Evolutionary conservation across 2,113 vertebrate genomes (phyloP).

Genomic region (Chascanopsetta lugubris): DNA sequence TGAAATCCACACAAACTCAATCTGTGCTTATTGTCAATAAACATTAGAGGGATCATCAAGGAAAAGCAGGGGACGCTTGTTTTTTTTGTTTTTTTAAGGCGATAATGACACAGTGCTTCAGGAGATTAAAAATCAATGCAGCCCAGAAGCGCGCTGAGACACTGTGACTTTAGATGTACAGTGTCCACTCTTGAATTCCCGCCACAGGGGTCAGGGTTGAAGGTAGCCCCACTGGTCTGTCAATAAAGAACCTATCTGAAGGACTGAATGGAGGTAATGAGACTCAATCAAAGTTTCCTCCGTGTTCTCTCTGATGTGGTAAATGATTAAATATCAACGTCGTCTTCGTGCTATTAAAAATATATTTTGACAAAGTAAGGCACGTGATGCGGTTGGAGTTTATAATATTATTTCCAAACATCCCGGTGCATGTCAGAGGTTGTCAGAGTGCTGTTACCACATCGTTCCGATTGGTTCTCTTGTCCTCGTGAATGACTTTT

Average conservation of each 20-base stretch:
- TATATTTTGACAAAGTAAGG: too few relatives aligned
- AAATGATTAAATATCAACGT: too few relatives aligned
- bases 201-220: conserved; percentile 23
- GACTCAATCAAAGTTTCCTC: too few relatives aligned
- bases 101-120: conserved; percentile 61
- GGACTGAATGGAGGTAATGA: background rate
- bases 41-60: conserved; percentile 66
- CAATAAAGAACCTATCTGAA: conserved; percentile 3
- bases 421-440: too few relatives aligned
- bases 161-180: conserved; percentile 22
- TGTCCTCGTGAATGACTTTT: too few relatives aligned
- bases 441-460: too few relatives aligned
- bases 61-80: conserved; percentile 33
- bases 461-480: too few relatives aligned
- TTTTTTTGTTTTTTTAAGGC: too few relatives aligned
- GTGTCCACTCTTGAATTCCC: conserved; percentile 17
- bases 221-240: conserved; percentile 17
- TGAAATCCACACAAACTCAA: conserved; percentile 65
- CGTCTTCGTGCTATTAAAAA: too few relatives aligned
- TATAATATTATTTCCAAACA: too few relatives aligned
- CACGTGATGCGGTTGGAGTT: too few relatives aligned
- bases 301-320: too few relatives aligned
- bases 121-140: conserved; percentile 71
- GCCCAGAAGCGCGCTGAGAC: conserved; percentile 25
- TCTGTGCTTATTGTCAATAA: conserved; percentile 70